phyloP scores from a whole-genome alignment of 2,888 invertebrate species.

The Folsomia candida region DNA sequence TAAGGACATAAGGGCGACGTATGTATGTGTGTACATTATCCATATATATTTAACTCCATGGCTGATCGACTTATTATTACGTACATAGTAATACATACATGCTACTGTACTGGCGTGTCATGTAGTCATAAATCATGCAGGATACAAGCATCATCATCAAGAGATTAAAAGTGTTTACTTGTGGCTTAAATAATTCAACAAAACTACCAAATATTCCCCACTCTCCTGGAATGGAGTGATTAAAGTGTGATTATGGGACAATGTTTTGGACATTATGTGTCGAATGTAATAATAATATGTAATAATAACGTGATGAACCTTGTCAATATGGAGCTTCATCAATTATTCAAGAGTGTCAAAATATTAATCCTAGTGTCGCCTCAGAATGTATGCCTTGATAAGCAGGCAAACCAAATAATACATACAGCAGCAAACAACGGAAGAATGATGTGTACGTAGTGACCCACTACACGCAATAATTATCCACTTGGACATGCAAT shows the following conservation, averaged over 20 bases:
- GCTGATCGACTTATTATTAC: neutral
- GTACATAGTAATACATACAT: no score
- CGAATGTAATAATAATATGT: neutral
- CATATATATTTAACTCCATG: neutral
- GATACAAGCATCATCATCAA: neutral
- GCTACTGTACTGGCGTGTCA: neutral
- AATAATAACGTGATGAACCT: neutral
- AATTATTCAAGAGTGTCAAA: neutral
- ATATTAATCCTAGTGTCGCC: neutral
- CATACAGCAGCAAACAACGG: neutral
- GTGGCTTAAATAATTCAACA: conserved; percentile 5
- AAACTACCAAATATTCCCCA: conserved; percentile 1
- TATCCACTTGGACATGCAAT: neutral
- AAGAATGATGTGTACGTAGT: neutral
- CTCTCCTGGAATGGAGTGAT: conserved; percentile 4
- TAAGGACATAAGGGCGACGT: neutral
- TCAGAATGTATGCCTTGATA: neutral
- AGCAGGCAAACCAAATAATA: neutral
- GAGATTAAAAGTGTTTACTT: neutral
- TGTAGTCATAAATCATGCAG: conserved; percentile 5
- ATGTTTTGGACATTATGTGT: neutral
- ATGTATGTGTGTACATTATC: neutral
- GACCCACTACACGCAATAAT: neutral
- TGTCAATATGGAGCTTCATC: neutral
- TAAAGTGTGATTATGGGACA: neutral